Evolutionary conservation across 2,888 invertebrate genomes (phyloP).

Genomic region (Drosophila anceps): DNA sequence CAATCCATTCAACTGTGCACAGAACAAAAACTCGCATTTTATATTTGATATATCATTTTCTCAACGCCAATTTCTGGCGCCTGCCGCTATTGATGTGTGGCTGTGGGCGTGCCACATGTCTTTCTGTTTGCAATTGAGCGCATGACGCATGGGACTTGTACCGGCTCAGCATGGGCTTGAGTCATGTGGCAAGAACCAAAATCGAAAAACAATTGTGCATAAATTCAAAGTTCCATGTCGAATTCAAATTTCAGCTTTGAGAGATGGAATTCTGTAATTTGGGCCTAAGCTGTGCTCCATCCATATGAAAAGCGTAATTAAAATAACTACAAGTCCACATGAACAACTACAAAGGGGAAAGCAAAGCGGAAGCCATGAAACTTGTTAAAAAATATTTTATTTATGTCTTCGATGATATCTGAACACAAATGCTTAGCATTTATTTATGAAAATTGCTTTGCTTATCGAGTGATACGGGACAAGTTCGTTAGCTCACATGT

Average conservation of each 20-base stretch:
- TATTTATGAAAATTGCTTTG: conserved; percentile 37
- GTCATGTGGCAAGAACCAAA: neutral
- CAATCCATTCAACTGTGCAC: conserved; percentile 1
- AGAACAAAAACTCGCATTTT: conserved; percentile 12
- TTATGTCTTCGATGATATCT: neutral
- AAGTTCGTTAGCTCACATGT: conserved; percentile 29
- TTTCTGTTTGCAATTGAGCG: conserved; percentile 56
- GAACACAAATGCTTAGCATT: conserved; percentile 5
- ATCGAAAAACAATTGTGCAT: neutral
- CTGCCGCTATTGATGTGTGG: conserved; percentile 14
- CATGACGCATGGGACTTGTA: conserved; percentile 66
- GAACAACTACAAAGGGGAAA: neutral
- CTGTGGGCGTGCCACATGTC: conserved; percentile 44
- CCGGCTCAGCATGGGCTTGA: conserved; percentile 16
- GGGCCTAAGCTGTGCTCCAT: neutral
- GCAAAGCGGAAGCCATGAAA: neutral
- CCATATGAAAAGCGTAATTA: neutral
- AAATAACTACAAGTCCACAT: neutral
- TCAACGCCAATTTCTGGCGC: conserved; percentile 47
- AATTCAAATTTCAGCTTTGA: neutral
- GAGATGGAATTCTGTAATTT: neutral
- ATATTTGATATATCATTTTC: conserved; percentile 57
- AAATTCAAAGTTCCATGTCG: conserved; percentile 1
- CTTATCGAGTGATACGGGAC: conserved; percentile 31
- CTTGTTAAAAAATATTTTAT: neutral